A percentile compares a stretch with the other conserved stretches of the same genome.
Conservation (phyloP, 2,797 vertebrate genomes). For the Spinibarbus caldwelli region DNA sequence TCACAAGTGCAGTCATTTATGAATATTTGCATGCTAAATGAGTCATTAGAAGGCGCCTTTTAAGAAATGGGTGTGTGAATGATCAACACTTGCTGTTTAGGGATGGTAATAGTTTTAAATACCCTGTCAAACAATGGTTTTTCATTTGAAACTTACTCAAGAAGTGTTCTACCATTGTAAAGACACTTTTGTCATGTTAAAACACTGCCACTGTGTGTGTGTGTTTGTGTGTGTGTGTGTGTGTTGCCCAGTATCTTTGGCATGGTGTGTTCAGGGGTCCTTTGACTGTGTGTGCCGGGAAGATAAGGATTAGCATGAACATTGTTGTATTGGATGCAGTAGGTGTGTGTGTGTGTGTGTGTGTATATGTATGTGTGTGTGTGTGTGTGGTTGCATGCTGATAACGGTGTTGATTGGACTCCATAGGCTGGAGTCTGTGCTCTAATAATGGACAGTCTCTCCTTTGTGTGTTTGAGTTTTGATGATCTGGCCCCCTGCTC, state of each 20-base stretch:
- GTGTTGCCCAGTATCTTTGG: conserved; percentile 70
- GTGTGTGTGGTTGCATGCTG: conserved; percentile 66
- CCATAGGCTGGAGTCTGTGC: conserved; percentile 47
- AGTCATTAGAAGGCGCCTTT: conserved; percentile 65
- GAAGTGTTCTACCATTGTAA: conserved; percentile 4
- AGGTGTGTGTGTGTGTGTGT: no score
- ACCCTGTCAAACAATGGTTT: not conserved
- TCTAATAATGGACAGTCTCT: conserved; percentile 67
- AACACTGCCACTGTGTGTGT: conserved; percentile 14
- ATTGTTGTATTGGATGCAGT: conserved; percentile 66
- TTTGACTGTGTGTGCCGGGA: conserved; percentile 74
- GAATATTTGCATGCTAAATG: conserved; percentile 66
- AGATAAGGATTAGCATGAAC: conserved; percentile 78
- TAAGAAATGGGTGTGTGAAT: conserved; percentile 8
- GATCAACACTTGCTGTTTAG: not conserved
- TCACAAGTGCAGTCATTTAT: conserved; percentile 61
- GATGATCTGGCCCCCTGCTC: conserved; percentile 62
- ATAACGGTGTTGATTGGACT: conserved; percentile 75
- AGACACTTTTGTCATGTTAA: conserved; percentile 20
- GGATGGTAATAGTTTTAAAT: conserved; percentile 28
- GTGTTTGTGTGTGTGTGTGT: conserved; percentile 26
- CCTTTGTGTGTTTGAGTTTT: conserved; percentile 64
- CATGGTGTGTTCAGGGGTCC: conserved; percentile 68
- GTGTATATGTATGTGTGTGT: conserved; percentile 51
- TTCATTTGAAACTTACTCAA: conserved; percentile 17